Evolutionary conservation across 2,888 invertebrate genomes (phyloP), one percentile per base, ranked within the genome.

Genomic region (Agrotis exclamationis): DNA sequence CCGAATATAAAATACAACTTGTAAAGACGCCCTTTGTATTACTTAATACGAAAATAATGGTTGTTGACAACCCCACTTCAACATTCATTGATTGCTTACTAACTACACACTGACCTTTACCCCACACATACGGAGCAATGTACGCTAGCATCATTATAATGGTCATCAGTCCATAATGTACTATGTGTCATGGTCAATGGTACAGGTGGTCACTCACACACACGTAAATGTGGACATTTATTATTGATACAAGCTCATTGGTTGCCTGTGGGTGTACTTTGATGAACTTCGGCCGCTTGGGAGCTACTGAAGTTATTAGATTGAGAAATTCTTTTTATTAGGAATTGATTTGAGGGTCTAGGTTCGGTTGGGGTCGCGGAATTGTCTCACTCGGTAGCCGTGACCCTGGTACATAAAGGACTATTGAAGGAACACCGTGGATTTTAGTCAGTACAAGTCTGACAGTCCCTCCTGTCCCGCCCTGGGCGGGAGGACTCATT

Each of bases 61-160:
- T n/a, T 53, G 39, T 14, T 48, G 51, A 70, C 51, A 48, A n/a
- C 50, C 59, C 59, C 18, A 69, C 60, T 70, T 18, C 44, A 69
- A 62, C 45, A 76, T 75, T 76, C 74, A 70, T 70, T 76, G 76
- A 75, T 70, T 75, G 48, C 53, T 47, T 24, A 47, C 63, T 70
- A 75, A 75, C 45, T 62, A 39, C 39, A 24, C 48, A 11, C 22
- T 39, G 51, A 76, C 79, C 66, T 67, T 64, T 16, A 24, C 0
- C 14, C 18, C n/a, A 64, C 63, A 4, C 47, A 9, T 44, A 16
- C n/a, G 47, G 76, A 51, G 80, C 62, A 65, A 68, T 72, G 79
- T 22, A 76, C 76, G 64, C 64, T 62, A 64, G 62, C 80, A 62
- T 80, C 80, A 72, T 80, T 76, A 76, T 68, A 33, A 65, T 63